A percentile compares a stretch with the other conserved stretches of the same genome.
These are phyloP conservation scores for Mantis religiosa DNA, from an alignment of 2,888 invertebrate genomes.

Conservation along the genomic window DNA sequence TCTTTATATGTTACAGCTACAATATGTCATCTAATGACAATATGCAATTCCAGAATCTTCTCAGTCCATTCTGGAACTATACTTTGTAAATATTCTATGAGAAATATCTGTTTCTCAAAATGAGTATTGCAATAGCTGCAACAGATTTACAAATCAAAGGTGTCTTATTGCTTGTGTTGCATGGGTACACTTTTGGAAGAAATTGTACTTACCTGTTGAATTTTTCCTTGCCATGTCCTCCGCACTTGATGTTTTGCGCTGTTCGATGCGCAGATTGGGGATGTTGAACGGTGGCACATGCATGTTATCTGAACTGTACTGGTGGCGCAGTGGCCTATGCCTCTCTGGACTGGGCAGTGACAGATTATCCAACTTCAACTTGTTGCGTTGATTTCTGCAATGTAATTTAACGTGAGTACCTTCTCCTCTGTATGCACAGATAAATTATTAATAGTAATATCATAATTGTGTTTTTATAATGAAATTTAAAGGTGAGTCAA, in stretches of 20 bases:
- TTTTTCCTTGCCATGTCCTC: conserved; percentile 89
- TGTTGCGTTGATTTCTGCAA: conserved; percentile 75
- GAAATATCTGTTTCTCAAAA: too few species aligned
- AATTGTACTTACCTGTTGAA: conserved; percentile 57
- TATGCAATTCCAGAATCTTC: too few species aligned
- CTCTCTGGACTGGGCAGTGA: conserved; percentile 72
- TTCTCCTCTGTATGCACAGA: background rate
- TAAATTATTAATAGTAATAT: background rate
- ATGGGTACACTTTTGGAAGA: background rate
- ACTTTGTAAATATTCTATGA: too few species aligned
- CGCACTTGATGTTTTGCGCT: conserved; percentile 84
- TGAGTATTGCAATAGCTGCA: too few species aligned
- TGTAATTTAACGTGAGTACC: background rate
- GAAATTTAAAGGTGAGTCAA: too few species aligned
- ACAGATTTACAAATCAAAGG: too few species aligned
- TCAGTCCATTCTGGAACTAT: too few species aligned
- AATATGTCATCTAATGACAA: too few species aligned
- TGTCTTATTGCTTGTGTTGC: too few species aligned
- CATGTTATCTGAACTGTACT: conserved; percentile 83
- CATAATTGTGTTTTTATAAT: too few species aligned
- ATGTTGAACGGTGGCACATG: conserved; percentile 80
- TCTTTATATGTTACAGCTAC: too few species aligned
- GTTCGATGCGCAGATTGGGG: conserved; percentile 80
- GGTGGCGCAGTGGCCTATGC: conserved; percentile 70
- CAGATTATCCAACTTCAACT: conserved; percentile 79